phyloP scores from a whole-genome alignment of 2,797 vertebrate genomes.

The Dryobates pubescens region DNA sequence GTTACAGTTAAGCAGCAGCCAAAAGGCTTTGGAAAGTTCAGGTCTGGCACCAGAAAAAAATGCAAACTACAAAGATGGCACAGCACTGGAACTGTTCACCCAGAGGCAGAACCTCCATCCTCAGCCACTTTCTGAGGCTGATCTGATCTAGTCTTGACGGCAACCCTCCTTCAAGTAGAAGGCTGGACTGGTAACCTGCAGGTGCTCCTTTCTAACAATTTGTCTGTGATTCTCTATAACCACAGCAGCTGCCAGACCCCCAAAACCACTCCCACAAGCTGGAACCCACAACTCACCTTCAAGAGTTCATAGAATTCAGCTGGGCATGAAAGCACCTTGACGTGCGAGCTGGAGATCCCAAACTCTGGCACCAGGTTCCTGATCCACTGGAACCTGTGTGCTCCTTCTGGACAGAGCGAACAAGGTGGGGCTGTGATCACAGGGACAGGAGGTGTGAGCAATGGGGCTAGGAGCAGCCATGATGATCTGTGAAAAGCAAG shows the following conservation, averaged over 20 bases:
- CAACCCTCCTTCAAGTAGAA: neutral
- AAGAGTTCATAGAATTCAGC: slow-evolving; percentile 92
- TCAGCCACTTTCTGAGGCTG: neutral
- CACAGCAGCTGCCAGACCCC: neutral
- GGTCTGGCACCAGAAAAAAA: neutral
- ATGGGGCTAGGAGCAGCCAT: slow-evolving; percentile 89
- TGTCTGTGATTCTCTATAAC: neutral
- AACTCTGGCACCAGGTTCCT: slow-evolving; percentile 91
- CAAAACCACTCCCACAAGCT: neutral
- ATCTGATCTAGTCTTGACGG: neutral
- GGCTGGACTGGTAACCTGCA: neutral
- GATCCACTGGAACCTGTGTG: slow-evolving; percentile 92
- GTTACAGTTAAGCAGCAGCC: neutral
- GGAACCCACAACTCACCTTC: slow-evolving; percentile 81
- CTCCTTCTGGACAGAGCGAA: slow-evolving; percentile 78
- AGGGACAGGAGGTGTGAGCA: slow-evolving; percentile 84
- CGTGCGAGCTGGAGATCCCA: slow-evolving; percentile 84
- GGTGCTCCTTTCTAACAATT: neutral
- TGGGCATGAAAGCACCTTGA: slow-evolving; percentile 89
- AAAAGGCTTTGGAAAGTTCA: neutral
- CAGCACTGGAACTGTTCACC: neutral
- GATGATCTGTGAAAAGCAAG: slow-evolving; percentile 83
- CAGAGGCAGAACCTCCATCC: neutral
- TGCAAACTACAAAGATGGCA: neutral
- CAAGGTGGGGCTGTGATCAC: slow-evolving; percentile 76